Percentiles rank a stretch among this genome's conserved stretches.
phyloP scores from a whole-genome alignment of 2,888 invertebrate genomes.

The Didymodactylos carnosus region DNA sequence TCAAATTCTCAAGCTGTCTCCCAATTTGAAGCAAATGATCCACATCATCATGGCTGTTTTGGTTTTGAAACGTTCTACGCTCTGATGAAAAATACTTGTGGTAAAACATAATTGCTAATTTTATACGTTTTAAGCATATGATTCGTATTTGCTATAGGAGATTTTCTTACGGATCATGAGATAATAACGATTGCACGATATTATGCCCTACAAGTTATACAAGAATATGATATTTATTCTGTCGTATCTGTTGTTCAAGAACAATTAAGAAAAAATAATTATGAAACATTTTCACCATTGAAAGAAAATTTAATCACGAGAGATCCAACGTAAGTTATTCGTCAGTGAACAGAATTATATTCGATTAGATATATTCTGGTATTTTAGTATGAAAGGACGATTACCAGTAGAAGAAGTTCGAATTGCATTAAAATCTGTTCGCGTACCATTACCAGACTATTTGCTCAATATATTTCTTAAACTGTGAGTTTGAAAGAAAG shows the following conservation, averaged over 20 bases:
- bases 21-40: slow-evolving; percentile 24
- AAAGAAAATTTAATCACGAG: slow-evolving; percentile 2
- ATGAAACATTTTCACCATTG: slow-evolving; percentile 5
- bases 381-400: not conserved
- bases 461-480: slow-evolving; percentile 4
- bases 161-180: slow-evolving; percentile 27
- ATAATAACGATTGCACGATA: slow-evolving; percentile 24
- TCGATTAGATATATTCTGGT: too few species aligned
- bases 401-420: slow-evolving; percentile 1
- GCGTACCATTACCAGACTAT: slow-evolving; percentile 8
- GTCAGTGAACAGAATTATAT: not conserved
- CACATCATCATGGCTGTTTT: slow-evolving; percentile 19
- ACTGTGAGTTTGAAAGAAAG: not conserved
- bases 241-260: slow-evolving; percentile 7
- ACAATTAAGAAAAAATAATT: slow-evolving; percentile 13
- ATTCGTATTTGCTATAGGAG: too few species aligned
- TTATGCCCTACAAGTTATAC: not conserved
- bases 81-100: slow-evolving; percentile 15
- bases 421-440: not conserved
- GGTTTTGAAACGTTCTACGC: not conserved
- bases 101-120: too few species aligned
- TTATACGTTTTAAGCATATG: too few species aligned
- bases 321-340: not conserved
- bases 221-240: slow-evolving; percentile 9
- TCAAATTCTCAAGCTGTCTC: slow-evolving; percentile 21